Evolutionary conservation across 2,888 invertebrate genomes (phyloP).

Genomic region (Neoitamus cyanurus): DNA sequence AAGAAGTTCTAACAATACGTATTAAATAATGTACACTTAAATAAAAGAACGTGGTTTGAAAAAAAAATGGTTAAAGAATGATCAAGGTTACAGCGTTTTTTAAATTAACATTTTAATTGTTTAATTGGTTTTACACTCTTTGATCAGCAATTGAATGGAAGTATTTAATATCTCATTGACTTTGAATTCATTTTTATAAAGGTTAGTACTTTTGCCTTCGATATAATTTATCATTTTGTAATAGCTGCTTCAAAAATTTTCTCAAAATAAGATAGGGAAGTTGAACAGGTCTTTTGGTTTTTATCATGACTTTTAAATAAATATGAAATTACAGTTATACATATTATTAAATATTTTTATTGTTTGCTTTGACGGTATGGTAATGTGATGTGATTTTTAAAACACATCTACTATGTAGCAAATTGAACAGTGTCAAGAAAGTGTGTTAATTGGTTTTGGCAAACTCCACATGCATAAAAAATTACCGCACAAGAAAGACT

Average conservation of each 20-base stretch:
- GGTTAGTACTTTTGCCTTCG: not conserved
- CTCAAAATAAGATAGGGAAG: not conserved
- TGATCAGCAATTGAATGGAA: not conserved
- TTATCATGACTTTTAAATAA: not conserved
- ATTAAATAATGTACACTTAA: no score
- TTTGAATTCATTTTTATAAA: not conserved
- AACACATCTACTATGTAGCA: not conserved
- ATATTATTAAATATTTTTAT: no score
- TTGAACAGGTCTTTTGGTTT: not conserved
- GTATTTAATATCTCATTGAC: not conserved
- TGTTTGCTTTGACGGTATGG: not conserved
- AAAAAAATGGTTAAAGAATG: not conserved
- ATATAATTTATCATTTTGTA: not conserved
- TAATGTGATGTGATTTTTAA: not conserved
- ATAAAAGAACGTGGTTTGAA: no score
- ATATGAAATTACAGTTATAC: not conserved
- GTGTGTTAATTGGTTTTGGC: not conserved
- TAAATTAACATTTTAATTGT: not conserved
- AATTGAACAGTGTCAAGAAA: not conserved
- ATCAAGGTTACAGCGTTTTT: not conserved
- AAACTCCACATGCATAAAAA: not conserved
- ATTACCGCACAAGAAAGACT: not conserved
- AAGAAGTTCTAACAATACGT: not conserved
- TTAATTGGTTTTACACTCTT: no score
- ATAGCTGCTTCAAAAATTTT: not conserved